Percentiles rank a stretch among this genome's conserved stretches.
Conservation (phyloP, 2,797 vertebrate species). For the Microhierax caerulescens region DNA sequence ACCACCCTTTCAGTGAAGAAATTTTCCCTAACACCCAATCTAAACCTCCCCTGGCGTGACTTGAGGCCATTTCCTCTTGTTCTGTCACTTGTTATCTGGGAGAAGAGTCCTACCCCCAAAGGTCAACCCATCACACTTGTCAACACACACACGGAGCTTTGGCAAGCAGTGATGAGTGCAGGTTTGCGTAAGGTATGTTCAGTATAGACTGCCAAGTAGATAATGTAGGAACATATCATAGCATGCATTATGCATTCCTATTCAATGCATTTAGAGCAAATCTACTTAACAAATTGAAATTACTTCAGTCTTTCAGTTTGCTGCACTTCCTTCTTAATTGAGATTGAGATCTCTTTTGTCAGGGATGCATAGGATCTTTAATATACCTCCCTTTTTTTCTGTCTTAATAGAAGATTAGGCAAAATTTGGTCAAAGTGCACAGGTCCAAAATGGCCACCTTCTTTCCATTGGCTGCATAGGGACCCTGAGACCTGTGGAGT, state of each 20-base stretch:
- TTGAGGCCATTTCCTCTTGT: background rate
- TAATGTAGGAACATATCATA: background rate
- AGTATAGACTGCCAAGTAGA: background rate
- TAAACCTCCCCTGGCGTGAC: too few relatives aligned
- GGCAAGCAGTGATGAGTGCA: background rate
- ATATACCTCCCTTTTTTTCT: fast-evolving
- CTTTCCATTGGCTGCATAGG: background rate
- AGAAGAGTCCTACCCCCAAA: background rate
- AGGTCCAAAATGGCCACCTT: background rate
- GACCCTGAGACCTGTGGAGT: background rate
- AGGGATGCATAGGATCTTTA: background rate
- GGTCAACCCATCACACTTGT: fast-evolving
- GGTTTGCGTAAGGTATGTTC: background rate
- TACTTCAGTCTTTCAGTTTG: background rate
- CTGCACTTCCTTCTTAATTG: background rate
- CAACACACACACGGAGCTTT: background rate
- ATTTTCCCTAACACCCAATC: too few relatives aligned
- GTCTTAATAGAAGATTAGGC: background rate
- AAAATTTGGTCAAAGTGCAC: background rate
- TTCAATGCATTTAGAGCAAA: background rate
- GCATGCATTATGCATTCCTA: background rate
- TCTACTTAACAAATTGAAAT: background rate
- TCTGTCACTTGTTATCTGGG: background rate
- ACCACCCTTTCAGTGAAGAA: too few relatives aligned
- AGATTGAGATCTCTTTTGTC: background rate